Conservation (phyloP, 1,140 invertebrate species). For the Popillia japonica region DNA sequence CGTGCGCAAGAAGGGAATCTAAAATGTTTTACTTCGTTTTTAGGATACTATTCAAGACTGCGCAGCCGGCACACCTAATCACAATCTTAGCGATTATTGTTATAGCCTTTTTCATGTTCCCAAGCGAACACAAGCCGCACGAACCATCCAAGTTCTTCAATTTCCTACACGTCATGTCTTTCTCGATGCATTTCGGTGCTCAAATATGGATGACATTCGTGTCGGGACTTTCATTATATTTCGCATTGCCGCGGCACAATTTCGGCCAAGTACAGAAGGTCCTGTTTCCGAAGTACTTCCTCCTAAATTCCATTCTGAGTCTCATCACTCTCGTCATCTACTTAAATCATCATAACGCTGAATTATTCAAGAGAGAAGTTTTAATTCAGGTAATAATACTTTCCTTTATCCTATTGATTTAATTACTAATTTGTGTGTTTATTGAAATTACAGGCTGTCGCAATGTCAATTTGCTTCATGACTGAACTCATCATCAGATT, state of each 20-base stretch:
- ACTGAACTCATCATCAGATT: slow-evolving; percentile 73
- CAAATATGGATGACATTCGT: slow-evolving; percentile 92
- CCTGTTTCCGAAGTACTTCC: slow-evolving; percentile 86
- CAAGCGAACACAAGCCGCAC: slow-evolving; percentile 60
- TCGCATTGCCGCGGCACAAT: slow-evolving; percentile 79
- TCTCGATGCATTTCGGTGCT: slow-evolving; percentile 79
- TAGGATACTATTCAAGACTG: slow-evolving; percentile 74
- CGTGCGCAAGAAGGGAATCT: neutral
- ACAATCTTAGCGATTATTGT: slow-evolving; percentile 70
- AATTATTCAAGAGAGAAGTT: slow-evolving; percentile 48
- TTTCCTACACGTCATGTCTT: slow-evolving; percentile 76
- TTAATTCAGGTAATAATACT: slow-evolving; percentile 52
- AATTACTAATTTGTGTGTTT: neutral
- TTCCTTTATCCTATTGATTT: slow-evolving; percentile 40
- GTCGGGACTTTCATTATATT: slow-evolving; percentile 83
- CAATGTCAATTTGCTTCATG: slow-evolving; percentile 73
- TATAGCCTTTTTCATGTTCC: slow-evolving; percentile 68
- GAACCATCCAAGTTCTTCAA: slow-evolving; percentile 60
- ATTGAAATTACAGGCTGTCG: slow-evolving; percentile 66
- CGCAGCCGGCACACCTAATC: slow-evolving; percentile 79
- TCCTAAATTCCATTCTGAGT: slow-evolving; percentile 77
- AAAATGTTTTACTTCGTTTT: slow-evolving; percentile 52
- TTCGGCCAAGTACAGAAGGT: slow-evolving; percentile 85
- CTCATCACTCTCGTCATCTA: slow-evolving; percentile 72
- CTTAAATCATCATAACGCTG: slow-evolving; percentile 49